phyloP scores from a whole-genome alignment of 1,140 invertebrate genomes.

The Leptopilina clavipes region DNA sequence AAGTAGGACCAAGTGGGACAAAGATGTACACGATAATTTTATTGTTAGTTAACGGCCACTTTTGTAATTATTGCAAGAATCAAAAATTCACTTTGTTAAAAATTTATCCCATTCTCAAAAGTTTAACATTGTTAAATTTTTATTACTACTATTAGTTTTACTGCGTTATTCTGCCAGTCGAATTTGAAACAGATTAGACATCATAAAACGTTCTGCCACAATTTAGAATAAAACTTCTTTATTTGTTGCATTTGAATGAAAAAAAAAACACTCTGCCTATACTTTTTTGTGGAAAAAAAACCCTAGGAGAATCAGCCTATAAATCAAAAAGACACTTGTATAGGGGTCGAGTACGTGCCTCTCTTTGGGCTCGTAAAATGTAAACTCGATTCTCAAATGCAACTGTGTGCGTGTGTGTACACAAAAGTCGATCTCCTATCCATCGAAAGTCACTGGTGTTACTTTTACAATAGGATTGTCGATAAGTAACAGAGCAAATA shows the following conservation, averaged over 20 bases:
- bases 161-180: no score
- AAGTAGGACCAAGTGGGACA: no score
- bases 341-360: background rate
- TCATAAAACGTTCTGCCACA: no score
- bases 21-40: no score
- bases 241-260: background rate
- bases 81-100: no score
- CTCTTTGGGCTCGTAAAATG: slow-evolving; percentile 17
- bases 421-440: slow-evolving; percentile 28
- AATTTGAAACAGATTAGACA: no score
- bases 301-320: background rate
- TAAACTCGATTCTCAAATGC: slow-evolving; percentile 3
- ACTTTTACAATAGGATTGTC: slow-evolving; percentile 15
- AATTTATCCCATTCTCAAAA: no score
- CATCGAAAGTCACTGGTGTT: slow-evolving; percentile 33
- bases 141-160: no score
- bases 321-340: slow-evolving; percentile 26
- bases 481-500: slow-evolving; percentile 25
- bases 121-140: no score
- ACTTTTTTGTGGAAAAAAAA: background rate
- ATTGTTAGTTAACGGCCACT: no score
- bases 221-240: no score
- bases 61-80: no score
- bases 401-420: background rate
- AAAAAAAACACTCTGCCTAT: background rate